phyloP scores from a whole-genome alignment of 2,113 vertebrate species.

The Coracopsis vasa region DNA sequence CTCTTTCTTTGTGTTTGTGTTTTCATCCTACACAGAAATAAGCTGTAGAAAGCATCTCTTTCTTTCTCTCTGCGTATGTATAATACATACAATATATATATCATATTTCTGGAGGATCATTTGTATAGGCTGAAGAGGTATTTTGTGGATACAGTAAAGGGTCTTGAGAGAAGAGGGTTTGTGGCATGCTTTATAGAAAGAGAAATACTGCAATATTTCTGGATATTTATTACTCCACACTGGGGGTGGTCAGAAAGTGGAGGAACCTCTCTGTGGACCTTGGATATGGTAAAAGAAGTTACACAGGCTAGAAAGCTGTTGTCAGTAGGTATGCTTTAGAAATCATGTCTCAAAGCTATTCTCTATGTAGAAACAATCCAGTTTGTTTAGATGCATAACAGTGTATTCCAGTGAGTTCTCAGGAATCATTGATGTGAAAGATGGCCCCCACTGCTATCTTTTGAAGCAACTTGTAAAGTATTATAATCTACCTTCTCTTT shows the following conservation, averaged over 20 bases:
- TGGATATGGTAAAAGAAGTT: background rate
- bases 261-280: background rate
- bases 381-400: background rate
- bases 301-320: background rate
- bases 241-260: background rate
- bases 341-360: background rate
- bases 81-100: background rate
- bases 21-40: background rate
- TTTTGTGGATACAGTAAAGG: background rate
- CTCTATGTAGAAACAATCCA: background rate
- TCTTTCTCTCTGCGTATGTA: background rate
- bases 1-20: background rate
- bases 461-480: background rate
- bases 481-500: background rate
- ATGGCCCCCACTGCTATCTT: background rate
- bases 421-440: background rate
- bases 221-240: background rate
- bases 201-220: background rate
- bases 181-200: background rate
- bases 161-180: background rate
- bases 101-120: background rate
- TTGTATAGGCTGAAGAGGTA: background rate
- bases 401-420: background rate
- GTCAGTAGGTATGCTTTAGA: background rate
- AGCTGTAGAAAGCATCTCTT: background rate